A percentile compares a stretch with the other conserved stretches of the same genome.
phyloP scores from a whole-genome alignment of 2,113 vertebrate genomes.

The Blennius ocellaris region DNA sequence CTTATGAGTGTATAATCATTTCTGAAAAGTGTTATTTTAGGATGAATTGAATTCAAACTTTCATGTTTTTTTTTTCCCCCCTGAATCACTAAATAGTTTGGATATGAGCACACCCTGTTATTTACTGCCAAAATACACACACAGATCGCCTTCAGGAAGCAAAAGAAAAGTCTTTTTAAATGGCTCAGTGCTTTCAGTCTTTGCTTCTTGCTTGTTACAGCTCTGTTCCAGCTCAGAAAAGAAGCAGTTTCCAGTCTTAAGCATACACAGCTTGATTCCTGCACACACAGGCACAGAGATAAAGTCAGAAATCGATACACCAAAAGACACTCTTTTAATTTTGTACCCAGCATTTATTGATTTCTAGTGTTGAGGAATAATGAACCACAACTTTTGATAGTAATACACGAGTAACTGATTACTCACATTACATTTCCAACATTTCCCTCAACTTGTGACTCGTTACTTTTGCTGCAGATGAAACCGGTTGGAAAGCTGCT shows the following conservation, averaged over 20 bases:
- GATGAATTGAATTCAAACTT: conserved; percentile 47
- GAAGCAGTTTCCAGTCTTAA: conserved; percentile 53
- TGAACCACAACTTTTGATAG: too few relatives aligned
- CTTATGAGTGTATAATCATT: conserved; percentile 57
- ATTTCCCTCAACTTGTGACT: too few relatives aligned
- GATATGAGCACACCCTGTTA: conserved; percentile 30
- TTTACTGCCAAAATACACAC: conserved; percentile 35
- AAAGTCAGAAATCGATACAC: neutral
- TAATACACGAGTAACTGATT: too few relatives aligned
- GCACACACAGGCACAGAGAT: conserved; percentile 44
- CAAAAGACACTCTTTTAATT: too few relatives aligned
- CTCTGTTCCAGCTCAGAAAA: conserved; percentile 52
- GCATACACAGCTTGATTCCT: conserved; percentile 51
- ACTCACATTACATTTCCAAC: too few relatives aligned
- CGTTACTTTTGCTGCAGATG: too few relatives aligned
- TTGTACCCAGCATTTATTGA: too few relatives aligned
- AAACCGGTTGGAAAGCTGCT: too few relatives aligned
- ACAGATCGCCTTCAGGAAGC: conserved; percentile 35
- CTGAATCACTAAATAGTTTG: conserved; percentile 45
- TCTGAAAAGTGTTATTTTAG: conserved; percentile 41
- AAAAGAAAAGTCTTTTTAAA: conserved; percentile 50
- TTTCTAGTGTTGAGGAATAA: too few relatives aligned
- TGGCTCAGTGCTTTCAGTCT: conserved; percentile 32
- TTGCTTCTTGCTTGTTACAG: conserved; percentile 60
- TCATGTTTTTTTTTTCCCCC: neutral